Evolutionary conservation across 2,888 invertebrate species (phyloP).

Genomic region (Cephus spinipes): DNA sequence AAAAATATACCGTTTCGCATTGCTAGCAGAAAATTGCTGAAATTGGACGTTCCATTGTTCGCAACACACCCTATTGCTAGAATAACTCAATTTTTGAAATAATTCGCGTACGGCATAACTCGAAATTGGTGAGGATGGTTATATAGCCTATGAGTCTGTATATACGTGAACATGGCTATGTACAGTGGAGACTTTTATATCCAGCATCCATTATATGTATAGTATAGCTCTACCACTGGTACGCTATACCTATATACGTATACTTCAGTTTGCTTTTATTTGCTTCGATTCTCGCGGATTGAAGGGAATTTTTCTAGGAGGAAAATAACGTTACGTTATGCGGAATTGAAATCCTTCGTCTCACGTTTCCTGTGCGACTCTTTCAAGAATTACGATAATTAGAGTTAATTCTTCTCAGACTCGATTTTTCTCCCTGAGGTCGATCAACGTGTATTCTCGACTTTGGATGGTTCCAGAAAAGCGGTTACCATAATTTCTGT

Average conservation of each 20-base stretch:
- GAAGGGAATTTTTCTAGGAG: neutral
- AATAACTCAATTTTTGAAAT: neutral
- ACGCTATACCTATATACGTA: too few relatives aligned
- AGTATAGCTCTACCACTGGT: neutral
- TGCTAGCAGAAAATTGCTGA: neutral
- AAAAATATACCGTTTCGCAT: neutral
- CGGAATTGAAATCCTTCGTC: neutral
- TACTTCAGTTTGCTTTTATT: neutral
- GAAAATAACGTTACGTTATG: neutral
- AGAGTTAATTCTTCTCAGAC: neutral
- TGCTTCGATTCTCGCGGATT: neutral
- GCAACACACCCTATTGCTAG: neutral
- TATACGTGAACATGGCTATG: neutral
- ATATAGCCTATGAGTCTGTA: neutral
- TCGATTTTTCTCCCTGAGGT: neutral
- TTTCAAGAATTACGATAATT: neutral
- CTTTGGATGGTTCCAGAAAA: neutral
- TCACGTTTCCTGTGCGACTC: neutral
- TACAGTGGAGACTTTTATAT: too few relatives aligned
- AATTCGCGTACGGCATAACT: neutral
- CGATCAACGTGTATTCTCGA: neutral
- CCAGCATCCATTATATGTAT: neutral
- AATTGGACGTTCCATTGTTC: neutral
- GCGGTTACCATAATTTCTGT: neutral
- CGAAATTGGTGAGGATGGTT: neutral